These are phyloP conservation scores for Alviniconcha strummeri DNA, from an alignment of 2,888 invertebrate genomes.

Conservation along the genomic window DNA sequence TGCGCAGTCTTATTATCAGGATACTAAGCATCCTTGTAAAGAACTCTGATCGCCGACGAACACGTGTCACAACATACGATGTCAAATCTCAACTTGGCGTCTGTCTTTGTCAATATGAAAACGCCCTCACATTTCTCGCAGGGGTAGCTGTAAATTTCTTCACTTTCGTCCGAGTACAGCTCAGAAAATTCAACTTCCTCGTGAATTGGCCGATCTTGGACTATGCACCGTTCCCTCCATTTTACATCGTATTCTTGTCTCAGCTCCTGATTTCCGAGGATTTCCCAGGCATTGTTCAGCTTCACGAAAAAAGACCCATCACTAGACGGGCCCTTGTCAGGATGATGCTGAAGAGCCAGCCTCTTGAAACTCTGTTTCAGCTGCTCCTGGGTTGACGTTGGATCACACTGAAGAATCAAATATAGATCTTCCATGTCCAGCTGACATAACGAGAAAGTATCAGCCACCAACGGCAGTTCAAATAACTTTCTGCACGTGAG, in stretches of 20 bases:
- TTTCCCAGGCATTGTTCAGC: slow-evolving; percentile 62
- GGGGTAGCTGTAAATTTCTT: slow-evolving; percentile 42
- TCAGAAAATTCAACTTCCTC: slow-evolving; percentile 60
- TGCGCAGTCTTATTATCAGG: too few species aligned
- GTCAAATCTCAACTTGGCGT: slow-evolving; percentile 58
- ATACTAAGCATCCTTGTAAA: slow-evolving; percentile 37
- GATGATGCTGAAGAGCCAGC: slow-evolving; percentile 32
- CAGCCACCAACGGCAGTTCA: neutral
- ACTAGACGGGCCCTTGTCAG: slow-evolving; percentile 30
- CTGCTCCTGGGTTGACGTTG: slow-evolving; percentile 33
- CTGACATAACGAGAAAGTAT: slow-evolving; percentile 40
- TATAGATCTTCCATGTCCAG: slow-evolving; percentile 40
- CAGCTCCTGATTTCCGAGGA: slow-evolving; percentile 54
- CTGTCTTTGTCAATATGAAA: slow-evolving; percentile 51
- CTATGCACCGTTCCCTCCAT: slow-evolving; percentile 59
- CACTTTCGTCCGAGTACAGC: slow-evolving; percentile 49
- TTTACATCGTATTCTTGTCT: slow-evolving; percentile 59
- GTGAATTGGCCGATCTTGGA: slow-evolving; percentile 65
- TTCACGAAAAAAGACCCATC: slow-evolving; percentile 47
- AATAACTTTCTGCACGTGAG: neutral
- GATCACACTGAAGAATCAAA: slow-evolving; percentile 33
- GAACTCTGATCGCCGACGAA: slow-evolving; percentile 58
- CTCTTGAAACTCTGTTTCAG: slow-evolving; percentile 30
- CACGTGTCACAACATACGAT: slow-evolving; percentile 66
- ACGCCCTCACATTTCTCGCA: slow-evolving; percentile 64